Conservation (phyloP, 2,888 invertebrate species). For the Sturmia bella region DNA sequence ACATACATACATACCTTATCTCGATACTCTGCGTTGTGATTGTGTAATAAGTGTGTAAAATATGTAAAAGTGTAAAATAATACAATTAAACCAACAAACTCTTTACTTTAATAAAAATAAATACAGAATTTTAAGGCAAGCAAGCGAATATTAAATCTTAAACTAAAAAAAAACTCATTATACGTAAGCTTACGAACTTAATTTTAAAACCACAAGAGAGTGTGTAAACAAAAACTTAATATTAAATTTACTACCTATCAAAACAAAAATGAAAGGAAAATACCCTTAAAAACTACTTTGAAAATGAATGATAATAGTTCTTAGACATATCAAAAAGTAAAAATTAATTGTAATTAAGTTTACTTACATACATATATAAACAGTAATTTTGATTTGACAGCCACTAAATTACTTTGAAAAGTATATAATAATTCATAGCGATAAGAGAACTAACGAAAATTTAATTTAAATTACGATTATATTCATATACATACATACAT, state of each 20-base stretch:
- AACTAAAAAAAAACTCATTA: conserved; percentile 47
- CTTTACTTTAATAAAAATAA: conserved; percentile 65
- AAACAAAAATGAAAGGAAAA: conserved; percentile 15
- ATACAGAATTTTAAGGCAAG: conserved; percentile 1
- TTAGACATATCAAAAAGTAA: conserved; percentile 81
- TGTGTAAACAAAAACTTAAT: conserved; percentile 31
- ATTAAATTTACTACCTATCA: conserved; percentile 34
- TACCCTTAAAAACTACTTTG: conserved; percentile 71
- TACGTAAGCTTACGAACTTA: conserved; percentile 65
- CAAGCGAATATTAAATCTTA: not conserved
- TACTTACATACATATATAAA: not conserved
- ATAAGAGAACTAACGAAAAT: not conserved
- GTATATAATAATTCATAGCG: not conserved
- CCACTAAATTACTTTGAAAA: not conserved
- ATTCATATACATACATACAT: conserved; percentile 45
- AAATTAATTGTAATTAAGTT: too few species aligned
- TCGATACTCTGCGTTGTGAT: conserved; percentile 81
- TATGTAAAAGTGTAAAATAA: conserved; percentile 67
- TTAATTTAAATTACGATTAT: conserved; percentile 24
- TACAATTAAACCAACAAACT: conserved; percentile 47
- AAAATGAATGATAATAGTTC: conserved; percentile 82
- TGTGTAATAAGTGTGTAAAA: conserved; percentile 79
- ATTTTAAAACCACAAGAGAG: conserved; percentile 5
- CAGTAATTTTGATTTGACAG: not conserved
- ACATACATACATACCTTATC: conserved; percentile 73